Evolutionary conservation across 1,140 invertebrate genomes (phyloP).

Genomic region (Drosophila ambigua): DNA sequence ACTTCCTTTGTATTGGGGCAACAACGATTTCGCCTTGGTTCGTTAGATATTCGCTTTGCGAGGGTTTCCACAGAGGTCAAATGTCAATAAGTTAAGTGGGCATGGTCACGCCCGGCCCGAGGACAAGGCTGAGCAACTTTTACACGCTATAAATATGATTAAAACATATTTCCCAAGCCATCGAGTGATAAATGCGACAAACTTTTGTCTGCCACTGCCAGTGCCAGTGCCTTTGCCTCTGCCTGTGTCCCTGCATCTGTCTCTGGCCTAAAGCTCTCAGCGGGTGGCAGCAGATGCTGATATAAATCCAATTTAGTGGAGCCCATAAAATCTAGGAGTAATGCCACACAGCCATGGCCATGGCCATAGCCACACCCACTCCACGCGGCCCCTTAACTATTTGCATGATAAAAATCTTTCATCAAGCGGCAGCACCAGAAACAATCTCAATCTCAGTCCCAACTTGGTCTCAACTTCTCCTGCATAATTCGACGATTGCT

Average conservation of each 20-base stretch:
- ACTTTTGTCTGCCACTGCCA: slow-evolving; percentile 25
- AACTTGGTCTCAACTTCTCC: slow-evolving; percentile 33
- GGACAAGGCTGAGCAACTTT: slow-evolving; percentile 37
- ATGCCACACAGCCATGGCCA: slow-evolving; percentile 1
- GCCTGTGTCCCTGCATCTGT: neutral
- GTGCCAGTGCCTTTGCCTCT: neutral
- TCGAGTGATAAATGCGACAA: slow-evolving; percentile 73
- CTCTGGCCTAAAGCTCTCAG: slow-evolving; percentile 56
- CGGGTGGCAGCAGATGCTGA: slow-evolving; percentile 58
- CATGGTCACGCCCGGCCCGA: slow-evolving; percentile 53
- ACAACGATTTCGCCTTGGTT: slow-evolving; percentile 56
- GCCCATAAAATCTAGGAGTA: slow-evolving; percentile 68
- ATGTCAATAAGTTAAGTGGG: slow-evolving; percentile 80
- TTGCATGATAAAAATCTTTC: slow-evolving; percentile 83
- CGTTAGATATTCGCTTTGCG: slow-evolving; percentile 33
- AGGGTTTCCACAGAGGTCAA: slow-evolving; percentile 39
- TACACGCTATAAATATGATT: slow-evolving; percentile 73
- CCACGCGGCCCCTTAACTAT: slow-evolving; percentile 54
- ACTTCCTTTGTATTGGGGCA: slow-evolving; percentile 66
- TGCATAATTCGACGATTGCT: slow-evolving; percentile 80
- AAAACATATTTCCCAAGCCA: slow-evolving; percentile 69
- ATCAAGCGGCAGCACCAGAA: slow-evolving; percentile 70
- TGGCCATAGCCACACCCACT: neutral
- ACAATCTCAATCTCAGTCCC: slow-evolving; percentile 38
- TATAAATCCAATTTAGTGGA: slow-evolving; percentile 82